Base-by-base conservation (phyloP, 2,113 vertebrate genomes). In the Oplegnathus fasciatus region DNA sequence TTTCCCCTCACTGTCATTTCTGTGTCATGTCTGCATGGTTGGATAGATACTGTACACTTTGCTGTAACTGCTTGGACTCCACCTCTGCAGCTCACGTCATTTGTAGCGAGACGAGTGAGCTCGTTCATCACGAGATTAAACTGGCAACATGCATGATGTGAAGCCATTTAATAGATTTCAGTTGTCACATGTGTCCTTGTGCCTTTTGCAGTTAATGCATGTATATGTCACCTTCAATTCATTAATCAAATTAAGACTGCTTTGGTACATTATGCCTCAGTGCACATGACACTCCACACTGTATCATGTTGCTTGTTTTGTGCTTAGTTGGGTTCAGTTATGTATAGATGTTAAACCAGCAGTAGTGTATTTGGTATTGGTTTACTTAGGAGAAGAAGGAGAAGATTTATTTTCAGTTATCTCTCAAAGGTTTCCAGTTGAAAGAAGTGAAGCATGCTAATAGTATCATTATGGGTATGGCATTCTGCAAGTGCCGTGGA, bases 11-110 rank as follows among this genome's bases (percentile, higher is more conserved):
- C 62, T 79, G 17, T 78, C 34, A 30, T n/a, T 37, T 17, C 57
- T 74, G 37, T 77, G 48, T 74, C 28, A 54, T 42, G n/a, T 30
- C 50, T 91, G 72, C 84, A 84, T 73, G 61, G 60, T 52, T 61
- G 42, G 0, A 0, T 55, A 34, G 80, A 44, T 61, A 6, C 30
- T 46, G 20, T 46, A 40, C 15, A 54, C 3, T 57, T 54, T 18
- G 20, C 22, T 80, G 42, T 42, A 40, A 48, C 18, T 65, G 58
- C 37, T 54, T 44, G 28, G 32, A 30, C 70, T 68, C 30, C 30
- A 67, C 26, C 48, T 80, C 48, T 83, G 75, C 37, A 69, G 61
- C n/a, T 64, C 44, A 64, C 32, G n/a, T 65, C 0, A 22, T 83
- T 70, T 57, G 6, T 62, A n/a, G 22, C 1, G 6, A 69, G 61